phyloP scores from a whole-genome alignment of 2,113 vertebrate species.

The Urocolius indicus region DNA sequence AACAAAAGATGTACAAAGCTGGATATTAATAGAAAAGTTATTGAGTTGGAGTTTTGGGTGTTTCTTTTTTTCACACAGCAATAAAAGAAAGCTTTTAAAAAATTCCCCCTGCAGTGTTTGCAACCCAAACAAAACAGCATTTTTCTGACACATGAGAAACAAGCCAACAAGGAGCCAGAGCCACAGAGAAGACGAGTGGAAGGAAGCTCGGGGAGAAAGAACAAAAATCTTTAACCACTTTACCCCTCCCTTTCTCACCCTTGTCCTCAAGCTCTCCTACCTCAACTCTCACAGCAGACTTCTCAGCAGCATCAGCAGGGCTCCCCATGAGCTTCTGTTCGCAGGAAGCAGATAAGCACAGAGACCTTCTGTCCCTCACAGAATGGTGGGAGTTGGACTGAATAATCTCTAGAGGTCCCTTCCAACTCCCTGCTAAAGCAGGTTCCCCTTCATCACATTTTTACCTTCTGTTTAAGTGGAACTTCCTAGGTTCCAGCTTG shows the following conservation, averaged over 20 bases:
- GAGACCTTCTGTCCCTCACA: rapidly evolving
- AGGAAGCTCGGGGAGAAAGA: neutral
- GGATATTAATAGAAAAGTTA: slow-evolving; percentile 22
- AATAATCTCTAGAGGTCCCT: no score
- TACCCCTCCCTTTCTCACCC: no score
- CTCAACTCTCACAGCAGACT: neutral
- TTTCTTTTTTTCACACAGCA: neutral
- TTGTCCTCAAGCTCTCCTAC: neutral
- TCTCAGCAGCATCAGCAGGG: neutral
- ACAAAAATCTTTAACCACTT: neutral
- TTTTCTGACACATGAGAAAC: neutral
- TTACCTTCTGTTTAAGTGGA: no score
- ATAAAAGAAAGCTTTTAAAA: neutral
- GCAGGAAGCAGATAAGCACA: neutral
- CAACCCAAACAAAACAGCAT: neutral
- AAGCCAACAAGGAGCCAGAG: rapidly evolving
- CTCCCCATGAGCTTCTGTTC: rapidly evolving
- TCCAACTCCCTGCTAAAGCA: no score
- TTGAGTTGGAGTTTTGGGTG: neutral
- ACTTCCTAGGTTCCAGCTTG: no score
- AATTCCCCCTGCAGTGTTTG: neutral
- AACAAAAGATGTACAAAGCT: neutral
- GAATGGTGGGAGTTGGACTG: no score
- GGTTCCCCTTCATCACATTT: no score
- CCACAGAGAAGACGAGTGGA: rapidly evolving